These are phyloP conservation scores for Cryptocephalus moraei DNA, from an alignment of 2,888 invertebrate species.

Conservation along the genomic window DNA sequence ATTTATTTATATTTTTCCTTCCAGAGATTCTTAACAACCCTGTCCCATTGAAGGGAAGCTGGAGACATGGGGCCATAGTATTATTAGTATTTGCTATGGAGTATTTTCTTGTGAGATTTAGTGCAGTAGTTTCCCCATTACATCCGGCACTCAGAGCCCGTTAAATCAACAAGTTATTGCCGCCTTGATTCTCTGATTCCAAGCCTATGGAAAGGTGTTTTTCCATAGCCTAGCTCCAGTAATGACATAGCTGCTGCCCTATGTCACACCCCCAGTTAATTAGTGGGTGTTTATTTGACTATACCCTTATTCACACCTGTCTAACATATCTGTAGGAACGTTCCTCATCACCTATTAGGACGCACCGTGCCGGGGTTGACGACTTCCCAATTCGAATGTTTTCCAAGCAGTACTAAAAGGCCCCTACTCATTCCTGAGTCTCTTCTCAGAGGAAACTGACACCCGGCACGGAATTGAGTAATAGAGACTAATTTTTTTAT, in stretches of 20 bases:
- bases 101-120: not conserved
- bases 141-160: too few species aligned
- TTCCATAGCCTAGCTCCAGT: not conserved
- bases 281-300: not conserved
- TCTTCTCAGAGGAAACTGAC: too few species aligned
- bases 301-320: not conserved
- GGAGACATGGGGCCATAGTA: too few species aligned
- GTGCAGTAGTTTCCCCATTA: not conserved
- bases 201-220: not conserved
- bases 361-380: too few species aligned
- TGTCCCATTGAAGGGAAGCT: too few species aligned
- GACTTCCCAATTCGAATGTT: too few species aligned
- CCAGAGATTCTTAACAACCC: too few species aligned
- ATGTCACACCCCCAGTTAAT: not conserved
- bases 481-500: too few species aligned
- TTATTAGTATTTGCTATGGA: not conserved
- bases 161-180: not conserved
- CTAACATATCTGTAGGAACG: not conserved
- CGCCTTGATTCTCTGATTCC: not conserved
- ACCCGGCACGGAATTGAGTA: too few species aligned
- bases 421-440: not conserved
- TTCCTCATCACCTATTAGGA: not conserved
- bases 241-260: not conserved
- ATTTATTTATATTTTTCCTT: too few species aligned
- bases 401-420: not conserved